phyloP scores from a whole-genome alignment of 2,113 vertebrate species.

The Oncorhynchus masou region DNA sequence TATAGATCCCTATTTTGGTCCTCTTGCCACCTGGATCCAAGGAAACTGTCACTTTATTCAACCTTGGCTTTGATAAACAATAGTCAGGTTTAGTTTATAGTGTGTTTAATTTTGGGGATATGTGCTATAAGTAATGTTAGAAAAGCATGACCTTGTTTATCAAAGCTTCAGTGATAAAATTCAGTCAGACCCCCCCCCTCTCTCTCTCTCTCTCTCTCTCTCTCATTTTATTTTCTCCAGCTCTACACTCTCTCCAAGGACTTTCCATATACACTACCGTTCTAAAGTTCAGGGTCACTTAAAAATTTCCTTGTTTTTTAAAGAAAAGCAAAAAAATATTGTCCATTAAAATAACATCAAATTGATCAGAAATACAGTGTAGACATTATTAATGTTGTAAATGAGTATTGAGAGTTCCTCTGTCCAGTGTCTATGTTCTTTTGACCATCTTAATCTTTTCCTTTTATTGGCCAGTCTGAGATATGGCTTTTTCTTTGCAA shows the following conservation, averaged over 20 bases:
- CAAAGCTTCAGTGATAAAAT: background rate
- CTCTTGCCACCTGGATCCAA: conserved; percentile 41
- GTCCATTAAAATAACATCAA: too few species aligned
- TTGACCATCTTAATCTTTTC: too few species aligned
- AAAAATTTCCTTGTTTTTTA: too few species aligned
- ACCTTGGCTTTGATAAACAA: background rate
- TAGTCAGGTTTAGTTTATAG: background rate
- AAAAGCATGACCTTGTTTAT: conserved; percentile 9
- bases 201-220: too few species aligned
- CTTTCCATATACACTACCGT: background rate
- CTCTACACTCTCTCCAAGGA: background rate
- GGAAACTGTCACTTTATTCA: background rate
- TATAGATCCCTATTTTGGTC: conserved; percentile 42
- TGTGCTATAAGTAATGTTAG: background rate
- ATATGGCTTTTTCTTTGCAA: too few species aligned
- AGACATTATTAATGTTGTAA: too few species aligned
- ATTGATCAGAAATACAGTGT: too few species aligned
- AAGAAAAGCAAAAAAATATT: too few species aligned
- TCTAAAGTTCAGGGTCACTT: too few species aligned
- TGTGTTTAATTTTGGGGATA: background rate
- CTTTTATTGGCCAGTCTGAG: too few species aligned
- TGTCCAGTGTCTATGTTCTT: too few species aligned
- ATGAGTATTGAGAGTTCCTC: too few species aligned
- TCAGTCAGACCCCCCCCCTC: background rate
- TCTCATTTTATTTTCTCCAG: background rate